These are phyloP conservation scores for Mesembrinibis cayennensis DNA, from an alignment of 2,113 vertebrate species.

Conservation along the genomic window DNA sequence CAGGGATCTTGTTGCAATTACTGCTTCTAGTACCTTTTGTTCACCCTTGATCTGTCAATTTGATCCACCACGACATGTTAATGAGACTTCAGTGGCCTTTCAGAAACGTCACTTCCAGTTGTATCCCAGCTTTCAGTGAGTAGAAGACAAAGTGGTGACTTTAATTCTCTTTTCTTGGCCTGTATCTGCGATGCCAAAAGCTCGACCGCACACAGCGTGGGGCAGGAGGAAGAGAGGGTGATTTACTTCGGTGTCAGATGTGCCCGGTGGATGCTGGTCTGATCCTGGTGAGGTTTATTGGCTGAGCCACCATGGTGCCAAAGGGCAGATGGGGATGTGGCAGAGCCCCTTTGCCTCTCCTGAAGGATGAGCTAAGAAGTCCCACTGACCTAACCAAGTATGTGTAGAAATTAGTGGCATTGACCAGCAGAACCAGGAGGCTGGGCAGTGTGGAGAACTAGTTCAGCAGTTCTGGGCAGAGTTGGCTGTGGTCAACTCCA, in stretches of 20 bases:
- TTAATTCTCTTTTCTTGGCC: not conserved
- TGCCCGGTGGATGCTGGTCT: not conserved
- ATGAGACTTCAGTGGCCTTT: not conserved
- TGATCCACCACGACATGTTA: not conserved
- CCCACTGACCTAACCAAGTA: not conserved
- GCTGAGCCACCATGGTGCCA: not conserved
- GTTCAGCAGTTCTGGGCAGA: not conserved
- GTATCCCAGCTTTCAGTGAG: not conserved
- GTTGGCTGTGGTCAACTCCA: not conserved
- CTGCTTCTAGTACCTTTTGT: not conserved
- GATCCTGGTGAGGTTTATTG: not conserved
- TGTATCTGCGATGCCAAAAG: not conserved
- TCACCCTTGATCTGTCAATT: not conserved
- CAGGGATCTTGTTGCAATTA: not conserved
- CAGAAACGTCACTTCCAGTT: not conserved
- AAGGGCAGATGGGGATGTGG: not conserved
- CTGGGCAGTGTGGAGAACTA: not conserved
- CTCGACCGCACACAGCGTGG: not conserved
- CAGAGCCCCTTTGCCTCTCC: not conserved
- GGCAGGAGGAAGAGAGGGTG: not conserved
- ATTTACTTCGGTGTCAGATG: not conserved
- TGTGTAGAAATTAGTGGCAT: not conserved
- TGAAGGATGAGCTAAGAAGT: not conserved
- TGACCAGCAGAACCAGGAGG: not conserved
- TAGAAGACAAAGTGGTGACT: not conserved